These are phyloP conservation scores for Helicoverpa assulta DNA, from an alignment of 2,888 invertebrate species.

Conservation along the genomic window DNA sequence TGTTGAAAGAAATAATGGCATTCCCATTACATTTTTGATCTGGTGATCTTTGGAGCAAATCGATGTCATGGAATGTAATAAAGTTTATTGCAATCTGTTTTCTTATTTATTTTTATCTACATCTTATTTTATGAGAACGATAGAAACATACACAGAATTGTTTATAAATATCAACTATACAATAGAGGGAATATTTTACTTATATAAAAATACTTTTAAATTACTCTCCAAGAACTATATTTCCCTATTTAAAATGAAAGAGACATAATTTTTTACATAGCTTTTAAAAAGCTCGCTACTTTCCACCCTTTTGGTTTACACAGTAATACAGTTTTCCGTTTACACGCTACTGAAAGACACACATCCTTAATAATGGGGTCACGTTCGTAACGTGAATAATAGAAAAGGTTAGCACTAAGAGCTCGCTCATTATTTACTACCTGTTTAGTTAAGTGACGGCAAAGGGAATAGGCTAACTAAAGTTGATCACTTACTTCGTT, in stretches of 20 bases:
- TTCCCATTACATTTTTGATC: no score
- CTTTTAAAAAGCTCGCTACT: neutral
- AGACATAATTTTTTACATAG: neutral
- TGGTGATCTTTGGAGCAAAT: no score
- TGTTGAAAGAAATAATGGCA: no score
- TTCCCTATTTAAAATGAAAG: neutral
- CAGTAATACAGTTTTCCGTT: slow-evolving; percentile 8
- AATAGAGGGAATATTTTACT: no score
- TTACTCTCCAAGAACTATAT: no score
- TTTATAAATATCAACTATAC: no score
- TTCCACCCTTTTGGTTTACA: neutral
- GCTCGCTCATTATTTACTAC: slow-evolving; percentile 65
- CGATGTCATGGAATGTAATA: no score
- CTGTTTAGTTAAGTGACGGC: slow-evolving; percentile 59
- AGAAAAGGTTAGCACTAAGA: slow-evolving; percentile 67
- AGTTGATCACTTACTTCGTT: slow-evolving; percentile 46
- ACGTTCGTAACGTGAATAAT: slow-evolving; percentile 65
- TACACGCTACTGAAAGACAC: slow-evolving; percentile 10
- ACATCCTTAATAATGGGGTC: slow-evolving; percentile 34
- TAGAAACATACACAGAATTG: no score
- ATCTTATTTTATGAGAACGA: no score
- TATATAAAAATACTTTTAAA: no score
- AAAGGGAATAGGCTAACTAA: slow-evolving; percentile 35
- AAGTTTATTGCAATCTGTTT: no score
- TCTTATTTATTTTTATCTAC: no score